Percentiles rank a stretch among this genome's conserved stretches.
phyloP scores from a whole-genome alignment of 2,113 vertebrate genomes.

The Elephas maximus region DNA sequence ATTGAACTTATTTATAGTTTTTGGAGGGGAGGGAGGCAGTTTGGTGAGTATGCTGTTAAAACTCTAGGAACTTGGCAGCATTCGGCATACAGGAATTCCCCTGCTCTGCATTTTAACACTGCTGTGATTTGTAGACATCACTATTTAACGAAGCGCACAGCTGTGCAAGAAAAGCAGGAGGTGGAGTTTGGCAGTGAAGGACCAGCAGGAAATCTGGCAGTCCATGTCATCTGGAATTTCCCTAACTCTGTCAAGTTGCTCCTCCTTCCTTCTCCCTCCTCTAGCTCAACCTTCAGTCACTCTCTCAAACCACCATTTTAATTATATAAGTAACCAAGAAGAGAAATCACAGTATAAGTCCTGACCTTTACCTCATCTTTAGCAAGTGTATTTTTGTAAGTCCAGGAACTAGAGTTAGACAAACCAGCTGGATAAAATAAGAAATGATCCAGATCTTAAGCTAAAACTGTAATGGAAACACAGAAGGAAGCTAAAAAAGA shows the following conservation, averaged over 20 bases:
- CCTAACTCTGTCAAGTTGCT: slow-evolving; percentile 69
- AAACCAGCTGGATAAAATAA: slow-evolving; percentile 73
- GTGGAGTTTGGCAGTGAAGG: slow-evolving; percentile 79
- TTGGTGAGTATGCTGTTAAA: slow-evolving; percentile 74
- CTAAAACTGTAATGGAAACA: slow-evolving; percentile 70
- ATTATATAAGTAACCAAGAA: background rate
- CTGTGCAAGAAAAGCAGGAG: slow-evolving; percentile 87
- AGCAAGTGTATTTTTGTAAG: slow-evolving; percentile 76
- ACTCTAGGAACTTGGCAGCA: slow-evolving; percentile 88
- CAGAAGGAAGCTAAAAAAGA: slow-evolving; percentile 51
- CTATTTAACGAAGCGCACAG: slow-evolving; percentile 87
- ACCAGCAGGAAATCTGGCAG: slow-evolving; percentile 84
- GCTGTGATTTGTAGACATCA: slow-evolving; percentile 85
- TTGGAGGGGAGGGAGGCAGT: slow-evolving; percentile 70
- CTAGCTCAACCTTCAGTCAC: background rate
- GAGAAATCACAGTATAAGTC: background rate
- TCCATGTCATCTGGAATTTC: slow-evolving; percentile 89
- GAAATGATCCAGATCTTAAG: slow-evolving; percentile 52
- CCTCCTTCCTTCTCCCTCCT: slow-evolving; percentile 34
- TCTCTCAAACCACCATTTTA: background rate
- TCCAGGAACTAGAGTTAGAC: slow-evolving; percentile 37
- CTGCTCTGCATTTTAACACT: slow-evolving; percentile 82
- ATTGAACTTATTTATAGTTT: slow-evolving; percentile 82
- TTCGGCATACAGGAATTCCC: slow-evolving; percentile 88
- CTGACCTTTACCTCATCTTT: slow-evolving; percentile 49